phyloP scores from a whole-genome alignment of 2,888 invertebrate species.

The Sympetrum striolatum region DNA sequence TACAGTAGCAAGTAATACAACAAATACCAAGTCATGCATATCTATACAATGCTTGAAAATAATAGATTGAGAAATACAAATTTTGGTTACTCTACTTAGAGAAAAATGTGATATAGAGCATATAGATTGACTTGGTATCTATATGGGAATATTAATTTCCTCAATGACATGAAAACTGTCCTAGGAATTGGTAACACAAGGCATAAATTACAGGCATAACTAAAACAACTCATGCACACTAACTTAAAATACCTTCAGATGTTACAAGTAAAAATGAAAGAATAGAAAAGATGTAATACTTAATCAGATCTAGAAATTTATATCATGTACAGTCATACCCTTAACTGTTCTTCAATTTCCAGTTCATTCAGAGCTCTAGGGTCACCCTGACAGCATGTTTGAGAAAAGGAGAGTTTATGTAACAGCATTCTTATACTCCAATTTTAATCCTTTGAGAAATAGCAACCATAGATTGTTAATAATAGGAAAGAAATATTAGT shows the following conservation, averaged over 20 bases:
- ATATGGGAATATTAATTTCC: too few species aligned
- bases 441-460: slow-evolving; percentile 9
- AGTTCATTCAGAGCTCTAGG: slow-evolving; percentile 45
- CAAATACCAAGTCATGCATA: too few species aligned
- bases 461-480: slow-evolving; percentile 21
- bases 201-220: too few species aligned
- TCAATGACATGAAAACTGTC: too few species aligned
- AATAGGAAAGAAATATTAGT: background rate
- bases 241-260: too few species aligned
- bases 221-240: background rate
- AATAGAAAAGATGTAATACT: background rate
- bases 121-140: too few species aligned
- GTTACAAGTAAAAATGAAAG: background rate
- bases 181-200: too few species aligned
- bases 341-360: slow-evolving; percentile 48
- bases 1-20: too few species aligned
- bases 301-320: background rate
- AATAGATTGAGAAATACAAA: too few species aligned
- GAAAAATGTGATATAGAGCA: too few species aligned
- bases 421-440: slow-evolving; percentile 15
- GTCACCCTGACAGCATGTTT: slow-evolving; percentile 45
- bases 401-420: slow-evolving; percentile 43
- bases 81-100: too few species aligned
- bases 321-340: slow-evolving; percentile 45
- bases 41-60: too few species aligned